phyloP scores from a whole-genome alignment of 1,140 invertebrate species.

The Procambarus virginalis region DNA sequence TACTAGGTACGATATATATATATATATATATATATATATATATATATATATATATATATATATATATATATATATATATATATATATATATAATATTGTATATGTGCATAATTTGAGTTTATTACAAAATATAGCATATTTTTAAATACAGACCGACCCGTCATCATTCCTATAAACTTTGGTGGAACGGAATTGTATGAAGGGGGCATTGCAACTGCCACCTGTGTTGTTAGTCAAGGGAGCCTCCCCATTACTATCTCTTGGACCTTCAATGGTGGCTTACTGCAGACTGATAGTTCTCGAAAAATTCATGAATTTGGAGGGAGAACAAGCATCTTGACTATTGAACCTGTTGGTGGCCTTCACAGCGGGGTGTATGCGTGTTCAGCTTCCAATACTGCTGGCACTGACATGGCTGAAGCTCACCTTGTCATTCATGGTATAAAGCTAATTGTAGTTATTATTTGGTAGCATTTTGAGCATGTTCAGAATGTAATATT shows the following conservation, averaged over 20 bases:
- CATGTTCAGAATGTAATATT: conserved; percentile 5
- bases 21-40: no score
- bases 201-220: neutral
- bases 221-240: conserved; percentile 70
- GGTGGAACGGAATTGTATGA: neutral
- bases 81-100: no score
- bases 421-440: conserved; percentile 71
- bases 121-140: neutral
- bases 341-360: conserved; percentile 66
- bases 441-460: conserved; percentile 7
- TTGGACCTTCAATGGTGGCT: conserved; percentile 84
- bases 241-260: conserved; percentile 76
- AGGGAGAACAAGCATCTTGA: conserved; percentile 74
- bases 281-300: conserved; percentile 77
- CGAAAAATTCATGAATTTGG: conserved; percentile 70
- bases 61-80: no score
- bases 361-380: conserved; percentile 72
- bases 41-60: no score
- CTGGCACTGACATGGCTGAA: conserved; percentile 71
- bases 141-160: conserved; percentile 51
- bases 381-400: conserved; percentile 71
- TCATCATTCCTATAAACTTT: conserved; percentile 50
- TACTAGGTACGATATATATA: no score
- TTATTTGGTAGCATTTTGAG: neutral
- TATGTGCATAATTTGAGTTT: neutral